Percentiles rank a stretch among this genome's conserved stretches.
Evolutionary conservation across 2,888 invertebrate genomes (phyloP).

Genomic region (Mythimna lalbum): DNA sequence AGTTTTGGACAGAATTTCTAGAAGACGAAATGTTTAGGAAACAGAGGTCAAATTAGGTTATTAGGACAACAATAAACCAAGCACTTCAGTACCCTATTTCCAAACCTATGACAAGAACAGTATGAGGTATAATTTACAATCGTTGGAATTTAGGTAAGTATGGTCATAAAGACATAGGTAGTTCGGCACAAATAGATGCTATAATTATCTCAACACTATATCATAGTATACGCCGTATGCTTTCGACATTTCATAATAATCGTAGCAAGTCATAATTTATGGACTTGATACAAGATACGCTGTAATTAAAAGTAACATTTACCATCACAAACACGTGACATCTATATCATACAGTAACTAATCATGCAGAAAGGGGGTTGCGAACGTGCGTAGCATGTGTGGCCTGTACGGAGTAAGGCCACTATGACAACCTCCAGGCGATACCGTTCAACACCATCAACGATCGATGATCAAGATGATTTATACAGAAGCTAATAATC

Average conservation of each 20-base stretch:
- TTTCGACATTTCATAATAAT: constrained; percentile 51
- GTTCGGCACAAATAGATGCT: constrained; percentile 11
- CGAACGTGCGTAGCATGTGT: constrained; percentile 87
- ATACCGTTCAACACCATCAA: constrained; percentile 62
- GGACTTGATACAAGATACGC: constrained; percentile 45
- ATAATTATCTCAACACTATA: constrained; percentile 48
- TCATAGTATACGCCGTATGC: constrained; percentile 37
- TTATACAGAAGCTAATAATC: constrained; percentile 32
- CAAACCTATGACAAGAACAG: constrained; percentile 21
- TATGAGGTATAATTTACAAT: constrained; percentile 11
- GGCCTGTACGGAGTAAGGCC: constrained; percentile 77
- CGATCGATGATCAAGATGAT: constrained; percentile 21
- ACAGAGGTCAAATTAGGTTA: constrained; percentile 1
- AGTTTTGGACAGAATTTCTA: too few relatives aligned
- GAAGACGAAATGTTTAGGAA: neutral
- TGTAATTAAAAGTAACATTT: constrained; percentile 65
- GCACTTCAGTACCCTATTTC: constrained; percentile 14
- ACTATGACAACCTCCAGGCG: constrained; percentile 77
- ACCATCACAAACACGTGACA: constrained; percentile 86
- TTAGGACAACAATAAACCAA: constrained; percentile 20
- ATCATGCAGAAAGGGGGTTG: constrained; percentile 90
- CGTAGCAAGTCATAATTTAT: constrained; percentile 45
- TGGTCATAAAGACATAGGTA: constrained; percentile 18
- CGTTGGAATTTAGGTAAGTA: constrained; percentile 13
- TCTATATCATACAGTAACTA: constrained; percentile 83